Percentiles rank a stretch among this genome's conserved stretches.
phyloP scores from a whole-genome alignment of 2,797 vertebrate genomes.

The Microtus agrestis region DNA sequence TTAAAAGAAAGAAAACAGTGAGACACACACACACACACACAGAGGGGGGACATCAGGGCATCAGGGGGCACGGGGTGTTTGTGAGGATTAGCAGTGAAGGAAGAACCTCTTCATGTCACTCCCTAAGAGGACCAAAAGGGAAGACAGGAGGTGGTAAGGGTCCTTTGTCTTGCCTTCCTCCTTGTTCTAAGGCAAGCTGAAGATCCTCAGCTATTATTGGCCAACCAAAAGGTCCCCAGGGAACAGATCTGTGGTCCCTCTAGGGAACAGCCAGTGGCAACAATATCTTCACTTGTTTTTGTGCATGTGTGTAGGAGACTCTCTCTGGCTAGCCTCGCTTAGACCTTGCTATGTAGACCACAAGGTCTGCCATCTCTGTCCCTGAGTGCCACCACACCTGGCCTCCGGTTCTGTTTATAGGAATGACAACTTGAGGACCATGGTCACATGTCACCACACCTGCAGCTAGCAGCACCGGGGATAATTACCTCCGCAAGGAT shows the following conservation, averaged over 20 bases:
- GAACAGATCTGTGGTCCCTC: not conserved
- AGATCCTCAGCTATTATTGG: not conserved
- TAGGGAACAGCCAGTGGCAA: not conserved
- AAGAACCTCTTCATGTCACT: not conserved
- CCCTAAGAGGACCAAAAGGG: not conserved
- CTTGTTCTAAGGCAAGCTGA: not conserved
- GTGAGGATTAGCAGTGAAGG: not conserved
- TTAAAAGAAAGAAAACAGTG: not conserved
- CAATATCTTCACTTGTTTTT: not conserved
- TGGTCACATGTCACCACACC: not conserved
- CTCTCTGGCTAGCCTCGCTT: not conserved
- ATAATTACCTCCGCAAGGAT: not conserved
- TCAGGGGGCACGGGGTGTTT: not conserved
- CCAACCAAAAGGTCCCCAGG: not conserved
- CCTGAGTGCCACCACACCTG: not conserved
- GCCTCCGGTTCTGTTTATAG: not conserved
- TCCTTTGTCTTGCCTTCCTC: not conserved
- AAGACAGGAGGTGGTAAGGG: not conserved
- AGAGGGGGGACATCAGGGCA: not conserved
- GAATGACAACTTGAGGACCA: not conserved
- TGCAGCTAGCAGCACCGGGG: not conserved
- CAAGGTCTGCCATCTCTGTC: not conserved
- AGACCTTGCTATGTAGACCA: not conserved
- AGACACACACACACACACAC: not conserved
- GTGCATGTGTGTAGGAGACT: not conserved